Evolutionary conservation across 2,888 invertebrate genomes (phyloP).

Genomic region (Unio pictorum): DNA sequence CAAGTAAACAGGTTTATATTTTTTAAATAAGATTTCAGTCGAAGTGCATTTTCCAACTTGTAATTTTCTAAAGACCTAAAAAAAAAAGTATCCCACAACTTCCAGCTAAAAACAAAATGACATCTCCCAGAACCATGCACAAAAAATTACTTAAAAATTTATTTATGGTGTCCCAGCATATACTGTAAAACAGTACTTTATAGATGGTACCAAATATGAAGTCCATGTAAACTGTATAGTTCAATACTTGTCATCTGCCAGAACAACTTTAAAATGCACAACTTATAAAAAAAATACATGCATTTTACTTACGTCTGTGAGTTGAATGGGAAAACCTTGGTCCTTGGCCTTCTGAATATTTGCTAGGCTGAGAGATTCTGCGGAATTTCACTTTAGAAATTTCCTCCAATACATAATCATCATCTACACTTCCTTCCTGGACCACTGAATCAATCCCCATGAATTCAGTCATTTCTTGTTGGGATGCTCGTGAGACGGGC

Average conservation of each 20-base stretch:
- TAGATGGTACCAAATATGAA: neutral
- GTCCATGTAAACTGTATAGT: neutral
- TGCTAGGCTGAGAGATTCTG: slow-evolving; percentile 25
- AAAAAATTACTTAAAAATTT: too few species aligned
- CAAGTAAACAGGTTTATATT: too few species aligned
- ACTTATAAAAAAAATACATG: neutral
- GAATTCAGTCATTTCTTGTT: slow-evolving; percentile 18
- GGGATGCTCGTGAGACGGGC: slow-evolving; percentile 28
- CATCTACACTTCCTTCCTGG: slow-evolving; percentile 22
- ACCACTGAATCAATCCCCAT: slow-evolving; percentile 30
- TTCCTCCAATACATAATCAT: slow-evolving; percentile 43
- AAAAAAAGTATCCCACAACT: too few species aligned
- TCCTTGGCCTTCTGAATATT: neutral
- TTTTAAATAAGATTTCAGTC: too few species aligned
- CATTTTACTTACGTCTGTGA: slow-evolving; percentile 33
- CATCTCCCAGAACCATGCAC: too few species aligned
- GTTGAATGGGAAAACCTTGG: slow-evolving; percentile 17
- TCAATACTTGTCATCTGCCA: neutral
- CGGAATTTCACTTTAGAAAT: slow-evolving; percentile 42
- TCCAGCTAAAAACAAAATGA: too few species aligned
- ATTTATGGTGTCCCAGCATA: too few species aligned
- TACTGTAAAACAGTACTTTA: too few species aligned
- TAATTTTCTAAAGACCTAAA: too few species aligned
- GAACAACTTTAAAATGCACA: neutral
- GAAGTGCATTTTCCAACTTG: too few species aligned